Base-by-base conservation (phyloP, 2,888 invertebrate genomes). In the Melanostoma scalare region DNA sequence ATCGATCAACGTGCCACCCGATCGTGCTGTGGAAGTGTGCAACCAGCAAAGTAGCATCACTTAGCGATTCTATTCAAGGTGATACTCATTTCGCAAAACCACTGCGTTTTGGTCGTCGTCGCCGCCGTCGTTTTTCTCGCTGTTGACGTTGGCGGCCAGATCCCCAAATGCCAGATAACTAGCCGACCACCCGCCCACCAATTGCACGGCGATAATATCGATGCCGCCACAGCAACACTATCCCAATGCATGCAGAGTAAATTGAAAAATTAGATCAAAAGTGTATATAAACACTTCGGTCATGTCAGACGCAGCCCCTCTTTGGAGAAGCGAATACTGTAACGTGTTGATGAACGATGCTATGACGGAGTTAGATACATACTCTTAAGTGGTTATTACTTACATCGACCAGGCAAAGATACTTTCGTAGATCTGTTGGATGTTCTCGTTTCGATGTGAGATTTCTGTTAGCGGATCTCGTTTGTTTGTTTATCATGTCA, bases 211-310 rank as follows among this genome's bases (percentile, higher is more conserved):
- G 20, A 35, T 35, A 60, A 3, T 46, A 60, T 35, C 33, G 48
- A 61, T 61, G 35, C 50, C 20, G 55, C 33, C 9, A 31, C 42
- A 8, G 42, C 6, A 6, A 33, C 42, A 58, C 50, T 6, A 9
- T 9, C 6, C 6, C 42, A 31, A 44, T 75, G 67, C 75, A 58
- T 58, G 75, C 58, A 2, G 67, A 35, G 67, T 31, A 67, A 75
- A 67, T 75, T 75, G 67, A 38, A 75, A 75, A 75, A 75, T 75
- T 75, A 68, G 68, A 75, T 75, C 68, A 75, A 44, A 68, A 67
- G 50, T 67, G 56, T 52, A 50, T 48, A 50, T 52, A 68, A 75
- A 60, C 75, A 67, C 20, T 55, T 63, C 30, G 53, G 67, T 67
- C 67, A 38, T 58, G 75, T 58, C 44, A 55, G 74, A 46, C 55